A percentile compares a stretch with the other conserved stretches of the same genome.
Evolutionary conservation across 2,888 invertebrate genomes (phyloP).

Genomic region (Gasteruption jaculator): DNA sequence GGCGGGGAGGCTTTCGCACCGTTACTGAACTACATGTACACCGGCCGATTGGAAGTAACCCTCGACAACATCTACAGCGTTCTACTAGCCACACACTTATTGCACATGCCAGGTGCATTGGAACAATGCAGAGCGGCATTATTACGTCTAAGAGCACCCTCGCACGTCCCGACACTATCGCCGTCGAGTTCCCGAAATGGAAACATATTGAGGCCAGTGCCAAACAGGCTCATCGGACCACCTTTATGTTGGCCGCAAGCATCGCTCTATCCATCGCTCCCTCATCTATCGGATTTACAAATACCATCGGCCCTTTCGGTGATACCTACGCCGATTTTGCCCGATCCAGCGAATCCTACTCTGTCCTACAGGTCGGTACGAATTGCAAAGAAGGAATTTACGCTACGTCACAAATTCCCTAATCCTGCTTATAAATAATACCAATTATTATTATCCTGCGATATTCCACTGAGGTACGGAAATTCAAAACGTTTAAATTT

Average conservation of each 20-base stretch:
- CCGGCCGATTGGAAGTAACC: conserved; percentile 66
- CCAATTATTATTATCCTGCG: no score
- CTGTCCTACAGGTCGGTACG: no score
- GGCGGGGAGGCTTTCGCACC: conserved; percentile 59
- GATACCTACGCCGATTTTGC: conserved; percentile 30
- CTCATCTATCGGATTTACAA: conserved; percentile 42
- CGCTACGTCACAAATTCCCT: no score
- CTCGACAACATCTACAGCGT: conserved; percentile 69
- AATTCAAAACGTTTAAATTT: no score
- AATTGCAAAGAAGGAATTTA: no score
- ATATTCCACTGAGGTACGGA: no score
- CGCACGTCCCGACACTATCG: conserved; percentile 46
- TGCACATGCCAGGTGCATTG: conserved; percentile 70
- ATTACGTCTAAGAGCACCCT: conserved; percentile 54
- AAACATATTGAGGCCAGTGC: conserved; percentile 43
- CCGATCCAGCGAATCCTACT: no score
- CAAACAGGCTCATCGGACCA: conserved; percentile 42
- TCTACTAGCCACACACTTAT: conserved; percentile 65
- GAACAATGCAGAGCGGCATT: conserved; percentile 64
- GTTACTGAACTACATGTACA: conserved; percentile 71
- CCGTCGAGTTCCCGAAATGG: conserved; percentile 27
- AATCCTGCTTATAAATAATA: no score
- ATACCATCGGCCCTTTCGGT: conserved; percentile 35
- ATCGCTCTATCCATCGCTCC: conserved; percentile 29
- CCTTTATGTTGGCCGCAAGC: conserved; percentile 39